Evolutionary conservation across 2,113 vertebrate species (phyloP).

Genomic region (Gadus chalcogrammus): DNA sequence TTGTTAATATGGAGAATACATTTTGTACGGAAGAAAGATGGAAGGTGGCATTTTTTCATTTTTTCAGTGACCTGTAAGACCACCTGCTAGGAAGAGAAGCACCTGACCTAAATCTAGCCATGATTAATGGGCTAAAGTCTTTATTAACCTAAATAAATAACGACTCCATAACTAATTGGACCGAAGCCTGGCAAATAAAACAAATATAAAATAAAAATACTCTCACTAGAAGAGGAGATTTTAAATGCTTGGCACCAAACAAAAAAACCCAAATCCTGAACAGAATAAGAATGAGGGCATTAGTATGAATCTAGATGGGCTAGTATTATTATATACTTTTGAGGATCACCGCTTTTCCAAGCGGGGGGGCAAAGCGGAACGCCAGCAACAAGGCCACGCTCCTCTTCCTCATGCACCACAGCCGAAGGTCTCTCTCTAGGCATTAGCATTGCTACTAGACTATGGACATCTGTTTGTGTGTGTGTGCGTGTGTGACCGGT

Average conservation of each 20-base stretch:
- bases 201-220: background rate
- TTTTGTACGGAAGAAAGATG: background rate
- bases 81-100: background rate
- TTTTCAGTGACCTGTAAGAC: background rate
- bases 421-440: background rate
- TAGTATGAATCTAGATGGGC: conserved; percentile 61
- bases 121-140: conserved; percentile 27
- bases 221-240: background rate
- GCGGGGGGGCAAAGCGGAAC: conserved; percentile 39
- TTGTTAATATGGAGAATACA: background rate
- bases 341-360: conserved; percentile 56
- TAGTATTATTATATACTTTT: conserved; percentile 48
- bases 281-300: conserved; percentile 62
- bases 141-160: conserved; percentile 37
- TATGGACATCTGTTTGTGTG: background rate
- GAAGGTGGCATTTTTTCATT: background rate
- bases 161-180: conserved; percentile 18
- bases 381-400: conserved; percentile 10
- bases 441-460: background rate
- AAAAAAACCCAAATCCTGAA: conserved; percentile 40
- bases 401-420: no score
- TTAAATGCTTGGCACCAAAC: background rate
- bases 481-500: conserved; percentile 9
- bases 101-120: conserved; percentile 19
- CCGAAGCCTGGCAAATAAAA: conserved; percentile 22